These are phyloP conservation scores for Drosophila peninsularis DNA, from an alignment of 2,888 invertebrate genomes.

Conservation along the genomic window DNA sequence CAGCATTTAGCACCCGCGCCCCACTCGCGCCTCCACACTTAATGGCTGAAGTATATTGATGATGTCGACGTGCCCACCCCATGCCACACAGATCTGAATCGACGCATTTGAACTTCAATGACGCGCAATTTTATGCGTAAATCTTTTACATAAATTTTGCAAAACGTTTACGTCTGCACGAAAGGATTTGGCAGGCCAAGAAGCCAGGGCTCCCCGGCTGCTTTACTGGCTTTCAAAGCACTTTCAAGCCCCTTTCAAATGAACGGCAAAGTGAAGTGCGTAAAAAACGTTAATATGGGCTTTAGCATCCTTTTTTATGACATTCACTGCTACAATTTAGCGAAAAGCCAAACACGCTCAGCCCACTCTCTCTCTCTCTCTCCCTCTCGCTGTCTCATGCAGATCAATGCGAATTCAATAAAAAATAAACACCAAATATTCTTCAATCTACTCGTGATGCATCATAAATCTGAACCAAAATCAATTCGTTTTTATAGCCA, in stretches of 20 bases:
- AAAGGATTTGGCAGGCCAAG: slow-evolving; percentile 61
- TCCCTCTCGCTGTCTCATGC: slow-evolving; percentile 41
- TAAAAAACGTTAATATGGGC: slow-evolving; percentile 70
- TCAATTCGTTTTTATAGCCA: slow-evolving; percentile 34
- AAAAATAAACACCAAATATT: slow-evolving; percentile 52
- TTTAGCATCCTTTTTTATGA: slow-evolving; percentile 68
- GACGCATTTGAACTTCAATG: slow-evolving; percentile 75
- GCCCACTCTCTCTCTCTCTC: slow-evolving; percentile 11
- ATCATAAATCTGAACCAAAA: slow-evolving; percentile 58
- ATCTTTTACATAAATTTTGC: slow-evolving; percentile 77
- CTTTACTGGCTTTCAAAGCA: slow-evolving; percentile 55
- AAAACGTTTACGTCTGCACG: slow-evolving; percentile 73
- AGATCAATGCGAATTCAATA: slow-evolving; percentile 67
- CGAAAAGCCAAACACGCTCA: slow-evolving; percentile 31
- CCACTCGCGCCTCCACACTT: slow-evolving; percentile 41
- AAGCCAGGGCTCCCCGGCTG: slow-evolving; percentile 19
- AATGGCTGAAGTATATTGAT: slow-evolving; percentile 73
- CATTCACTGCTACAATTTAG: slow-evolving; percentile 68
- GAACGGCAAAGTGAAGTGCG: slow-evolving; percentile 55
- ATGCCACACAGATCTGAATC: slow-evolving; percentile 54
- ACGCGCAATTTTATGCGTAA: slow-evolving; percentile 79
- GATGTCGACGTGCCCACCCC: slow-evolving; percentile 51
- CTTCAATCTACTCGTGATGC: slow-evolving; percentile 55
- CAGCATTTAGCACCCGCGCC: slow-evolving; percentile 54
- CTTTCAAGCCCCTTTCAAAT: slow-evolving; percentile 35